A percentile compares a stretch with the other conserved stretches of the same genome.
Conservation (phyloP, 1,140 invertebrate species). For the Probaryconus sp. region DNA sequence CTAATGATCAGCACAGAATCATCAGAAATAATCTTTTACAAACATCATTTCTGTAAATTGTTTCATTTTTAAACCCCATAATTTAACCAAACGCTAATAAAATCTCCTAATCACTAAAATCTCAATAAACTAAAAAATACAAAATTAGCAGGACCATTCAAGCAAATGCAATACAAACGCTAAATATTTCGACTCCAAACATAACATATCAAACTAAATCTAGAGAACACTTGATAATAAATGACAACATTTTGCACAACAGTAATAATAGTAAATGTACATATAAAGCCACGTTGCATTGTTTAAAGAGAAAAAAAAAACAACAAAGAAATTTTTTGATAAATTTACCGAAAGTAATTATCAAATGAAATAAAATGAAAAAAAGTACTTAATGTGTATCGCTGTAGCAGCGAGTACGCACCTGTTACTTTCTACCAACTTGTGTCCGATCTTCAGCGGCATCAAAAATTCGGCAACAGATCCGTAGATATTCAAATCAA, state of each 20-base stretch:
- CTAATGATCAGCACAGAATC: too few relatives aligned
- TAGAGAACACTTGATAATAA: background rate
- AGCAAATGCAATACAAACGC: slow-evolving; percentile 17
- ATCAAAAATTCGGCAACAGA: slow-evolving; percentile 46
- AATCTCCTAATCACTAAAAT: background rate
- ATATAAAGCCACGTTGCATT: slow-evolving; percentile 18
- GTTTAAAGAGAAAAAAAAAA: background rate
- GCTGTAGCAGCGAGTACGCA: slow-evolving; percentile 70
- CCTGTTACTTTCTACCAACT: slow-evolving; percentile 65
- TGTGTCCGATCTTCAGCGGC: slow-evolving; percentile 48
- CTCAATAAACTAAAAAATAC: slow-evolving; percentile 32
- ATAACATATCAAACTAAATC: slow-evolving; percentile 1
- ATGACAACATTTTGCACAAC: slow-evolving; percentile 1
- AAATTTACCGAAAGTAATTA: background rate
- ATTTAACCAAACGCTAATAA: slow-evolving; percentile 14
- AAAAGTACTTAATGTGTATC: slow-evolving; percentile 19
- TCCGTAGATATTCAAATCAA: slow-evolving; percentile 63
- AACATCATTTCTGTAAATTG: too few relatives aligned
- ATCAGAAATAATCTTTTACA: slow-evolving; percentile 25
- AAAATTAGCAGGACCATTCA: slow-evolving; percentile 22
- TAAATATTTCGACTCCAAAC: background rate
- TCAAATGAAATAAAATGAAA: slow-evolving; percentile 12
- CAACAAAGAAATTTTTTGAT: background rate
- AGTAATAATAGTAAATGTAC: slow-evolving; percentile 6
- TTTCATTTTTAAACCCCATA: too few relatives aligned